Conservation (phyloP, 2,888 invertebrate species). For the Ophonus ardosiacus region DNA sequence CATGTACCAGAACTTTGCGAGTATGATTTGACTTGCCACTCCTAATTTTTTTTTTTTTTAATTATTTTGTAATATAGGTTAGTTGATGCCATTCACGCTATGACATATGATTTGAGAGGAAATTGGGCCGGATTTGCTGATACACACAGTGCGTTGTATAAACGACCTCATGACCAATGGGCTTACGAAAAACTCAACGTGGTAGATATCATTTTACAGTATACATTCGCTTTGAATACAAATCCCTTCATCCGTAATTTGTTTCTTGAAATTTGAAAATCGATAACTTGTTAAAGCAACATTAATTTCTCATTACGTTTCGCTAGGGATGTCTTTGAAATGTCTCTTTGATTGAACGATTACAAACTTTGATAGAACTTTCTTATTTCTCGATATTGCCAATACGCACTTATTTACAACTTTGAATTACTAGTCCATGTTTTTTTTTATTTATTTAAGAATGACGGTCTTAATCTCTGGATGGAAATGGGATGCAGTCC, state of each 20-base stretch:
- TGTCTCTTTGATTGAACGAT: background rate
- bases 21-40: constrained; percentile 76
- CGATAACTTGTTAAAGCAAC: constrained; percentile 31
- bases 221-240: background rate
- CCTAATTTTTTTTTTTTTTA: background rate
- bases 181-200: constrained; percentile 94
- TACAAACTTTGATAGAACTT: constrained; percentile 9
- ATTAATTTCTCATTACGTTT: constrained; percentile 21
- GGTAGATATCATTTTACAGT: constrained; percentile 79
- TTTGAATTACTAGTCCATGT: background rate
- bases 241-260: background rate
- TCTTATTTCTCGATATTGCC: background rate
- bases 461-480: constrained; percentile 92
- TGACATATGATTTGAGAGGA: constrained; percentile 91
- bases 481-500: constrained; percentile 92
- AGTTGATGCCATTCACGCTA: constrained; percentile 89
- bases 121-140: constrained; percentile 96
- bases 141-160: constrained; percentile 91
- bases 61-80: constrained; percentile 76
- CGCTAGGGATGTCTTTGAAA: background rate
- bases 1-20: constrained; percentile 93
- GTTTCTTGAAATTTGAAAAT: constrained; percentile 22
- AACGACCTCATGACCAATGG: constrained; percentile 91
- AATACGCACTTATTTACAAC: background rate
- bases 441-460: constrained; percentile 78